These are phyloP conservation scores for Calidris pygmaea DNA, from an alignment of 2,113 vertebrate species.

Conservation along the genomic window DNA sequence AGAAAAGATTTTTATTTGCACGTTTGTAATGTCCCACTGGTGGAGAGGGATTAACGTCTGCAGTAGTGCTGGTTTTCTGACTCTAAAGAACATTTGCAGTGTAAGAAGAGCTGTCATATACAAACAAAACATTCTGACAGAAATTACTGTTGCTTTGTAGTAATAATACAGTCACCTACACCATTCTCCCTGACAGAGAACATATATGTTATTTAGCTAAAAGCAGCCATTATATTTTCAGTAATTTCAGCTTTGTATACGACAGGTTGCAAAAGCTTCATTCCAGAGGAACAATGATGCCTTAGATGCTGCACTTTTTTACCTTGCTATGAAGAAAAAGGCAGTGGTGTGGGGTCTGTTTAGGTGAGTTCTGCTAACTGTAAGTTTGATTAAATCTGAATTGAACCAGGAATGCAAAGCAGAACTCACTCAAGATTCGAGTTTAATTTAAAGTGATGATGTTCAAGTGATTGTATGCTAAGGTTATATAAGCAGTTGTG, in stretches of 20 bases:
- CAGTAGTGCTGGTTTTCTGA: not conserved
- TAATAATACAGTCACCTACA: not conserved
- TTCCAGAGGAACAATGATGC: slow-evolving; percentile 96
- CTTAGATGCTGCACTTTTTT: slow-evolving; percentile 95
- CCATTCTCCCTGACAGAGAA: not conserved
- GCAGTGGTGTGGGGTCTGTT: slow-evolving; percentile 98
- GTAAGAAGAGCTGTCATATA: not conserved
- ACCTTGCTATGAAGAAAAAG: slow-evolving; percentile 98
- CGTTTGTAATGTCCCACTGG: not conserved
- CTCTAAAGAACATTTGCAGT: not conserved
- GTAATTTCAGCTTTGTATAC: slow-evolving; percentile 22
- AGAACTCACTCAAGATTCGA: not conserved
- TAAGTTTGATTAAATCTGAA: not conserved
- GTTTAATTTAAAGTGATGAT: not conserved
- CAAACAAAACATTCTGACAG: not conserved
- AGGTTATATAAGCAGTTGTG: not conserved
- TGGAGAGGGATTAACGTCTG: not conserved
- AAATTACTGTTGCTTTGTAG: not conserved
- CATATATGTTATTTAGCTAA: not conserved
- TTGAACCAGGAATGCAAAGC: not conserved
- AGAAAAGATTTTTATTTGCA: not conserved
- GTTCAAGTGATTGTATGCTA: not conserved
- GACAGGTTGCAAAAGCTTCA: slow-evolving; percentile 89
- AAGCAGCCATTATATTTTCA: not conserved
- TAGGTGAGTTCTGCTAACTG: slow-evolving; percentile 76